phyloP scores from a whole-genome alignment of 1,140 invertebrate genomes.

The Lethrus apterus region DNA sequence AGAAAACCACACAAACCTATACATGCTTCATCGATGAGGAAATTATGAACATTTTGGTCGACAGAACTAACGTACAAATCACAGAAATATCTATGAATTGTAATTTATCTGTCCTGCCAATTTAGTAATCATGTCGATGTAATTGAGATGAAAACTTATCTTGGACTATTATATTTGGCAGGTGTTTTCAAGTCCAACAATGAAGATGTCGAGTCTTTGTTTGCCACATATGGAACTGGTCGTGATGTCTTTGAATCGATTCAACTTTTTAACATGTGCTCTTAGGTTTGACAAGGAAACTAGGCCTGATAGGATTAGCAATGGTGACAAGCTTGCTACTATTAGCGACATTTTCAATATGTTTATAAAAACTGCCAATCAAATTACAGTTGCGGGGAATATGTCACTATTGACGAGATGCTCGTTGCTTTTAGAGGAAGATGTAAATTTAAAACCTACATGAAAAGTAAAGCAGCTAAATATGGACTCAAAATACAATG shows the following conservation, averaged over 20 bases:
- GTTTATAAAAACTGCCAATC: neutral
- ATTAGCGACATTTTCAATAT: neutral
- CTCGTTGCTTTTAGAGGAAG: conserved; percentile 9
- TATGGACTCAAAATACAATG: conserved; percentile 44
- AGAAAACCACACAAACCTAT: neutral
- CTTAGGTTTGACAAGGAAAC: neutral
- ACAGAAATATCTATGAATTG: neutral
- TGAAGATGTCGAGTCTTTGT: neutral
- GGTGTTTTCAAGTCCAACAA: neutral
- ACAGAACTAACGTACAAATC: conserved; percentile 5
- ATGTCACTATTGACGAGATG: conserved; percentile 15
- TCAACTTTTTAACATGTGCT: too few species aligned
- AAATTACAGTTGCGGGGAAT: conserved; percentile 10
- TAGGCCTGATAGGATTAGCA: neutral
- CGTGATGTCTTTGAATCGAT: conserved; percentile 1
- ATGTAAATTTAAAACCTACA: conserved; percentile 41
- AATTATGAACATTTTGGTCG: neutral
- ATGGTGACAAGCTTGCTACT: neutral
- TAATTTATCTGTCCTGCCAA: too few species aligned
- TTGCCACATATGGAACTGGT: conserved; percentile 2
- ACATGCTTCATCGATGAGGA: neutral
- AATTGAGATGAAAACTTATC: neutral
- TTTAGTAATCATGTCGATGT: conserved; percentile 6
- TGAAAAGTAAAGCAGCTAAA: conserved; percentile 42
- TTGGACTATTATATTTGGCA: neutral